phyloP scores from a whole-genome alignment of 2,888 invertebrate genomes.

The Caenorhabditis wallacei region DNA sequence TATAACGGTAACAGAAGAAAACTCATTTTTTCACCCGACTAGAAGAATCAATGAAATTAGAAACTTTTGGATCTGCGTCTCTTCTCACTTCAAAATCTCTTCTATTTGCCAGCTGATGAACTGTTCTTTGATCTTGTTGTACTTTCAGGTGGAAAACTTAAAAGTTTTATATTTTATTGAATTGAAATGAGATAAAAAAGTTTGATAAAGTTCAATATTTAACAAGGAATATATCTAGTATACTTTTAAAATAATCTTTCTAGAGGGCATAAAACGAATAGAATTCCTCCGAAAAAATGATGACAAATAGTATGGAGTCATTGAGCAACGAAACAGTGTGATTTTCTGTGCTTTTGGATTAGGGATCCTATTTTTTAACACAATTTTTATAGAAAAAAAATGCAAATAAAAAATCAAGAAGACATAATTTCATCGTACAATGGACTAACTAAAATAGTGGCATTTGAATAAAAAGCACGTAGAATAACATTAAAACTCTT shows the following conservation, averaged over 20 bases:
- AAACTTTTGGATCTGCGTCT: constrained; percentile 12
- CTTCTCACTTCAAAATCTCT: constrained; percentile 5
- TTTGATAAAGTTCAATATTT: too few relatives aligned
- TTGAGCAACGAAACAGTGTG: constrained; percentile 17
- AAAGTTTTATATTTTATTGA: too few relatives aligned
- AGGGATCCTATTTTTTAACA: background rate
- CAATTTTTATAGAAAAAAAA: background rate
- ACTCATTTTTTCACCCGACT: constrained; percentile 20
- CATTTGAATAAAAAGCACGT: constrained; percentile 12
- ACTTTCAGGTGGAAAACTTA: background rate
- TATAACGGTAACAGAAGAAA: constrained; percentile 32
- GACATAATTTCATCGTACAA: constrained; percentile 53
- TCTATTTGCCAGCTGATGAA: constrained; percentile 14
- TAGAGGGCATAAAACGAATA: background rate
- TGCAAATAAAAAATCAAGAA: background rate
- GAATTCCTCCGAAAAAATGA: constrained; percentile 11
- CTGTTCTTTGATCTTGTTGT: background rate
- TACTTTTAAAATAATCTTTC: background rate
- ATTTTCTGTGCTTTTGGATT: background rate
- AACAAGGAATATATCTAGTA: too few relatives aligned
- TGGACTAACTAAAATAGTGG: constrained; percentile 15
- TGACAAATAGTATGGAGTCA: constrained; percentile 1
- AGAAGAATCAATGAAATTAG: constrained; percentile 25
- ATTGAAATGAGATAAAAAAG: too few relatives aligned
- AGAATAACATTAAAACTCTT: constrained; percentile 33